These are phyloP conservation scores for Oligia fasciuncula DNA, from an alignment of 2,888 invertebrate genomes.

Conservation along the genomic window DNA sequence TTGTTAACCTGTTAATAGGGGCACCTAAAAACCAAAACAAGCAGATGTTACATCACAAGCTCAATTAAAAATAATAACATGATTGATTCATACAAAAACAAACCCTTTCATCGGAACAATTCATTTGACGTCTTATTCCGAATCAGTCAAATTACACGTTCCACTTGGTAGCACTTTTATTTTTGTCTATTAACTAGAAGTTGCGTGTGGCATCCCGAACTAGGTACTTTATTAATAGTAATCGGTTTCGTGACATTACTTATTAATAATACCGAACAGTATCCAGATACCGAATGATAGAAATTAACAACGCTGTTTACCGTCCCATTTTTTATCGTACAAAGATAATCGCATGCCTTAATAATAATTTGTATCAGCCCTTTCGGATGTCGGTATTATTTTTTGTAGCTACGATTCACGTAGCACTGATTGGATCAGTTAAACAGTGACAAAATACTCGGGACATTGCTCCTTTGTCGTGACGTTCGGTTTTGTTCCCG, in stretches of 20 bases:
- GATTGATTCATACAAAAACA: conserved; percentile 81
- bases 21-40: conserved; percentile 61
- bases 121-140: conserved; percentile 84
- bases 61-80: conserved; percentile 86
- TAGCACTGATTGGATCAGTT: conserved; percentile 86
- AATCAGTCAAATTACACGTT: conserved; percentile 82
- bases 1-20: conserved; percentile 49
- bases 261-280: conserved; percentile 78
- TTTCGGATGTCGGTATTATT: conserved; percentile 77
- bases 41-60: conserved; percentile 78
- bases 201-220: conserved; percentile 77
- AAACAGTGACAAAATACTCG: conserved; percentile 89
- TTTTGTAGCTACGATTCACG: conserved; percentile 80
- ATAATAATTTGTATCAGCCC: conserved; percentile 84
- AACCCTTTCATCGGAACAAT: conserved; percentile 82
- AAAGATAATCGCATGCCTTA: conserved; percentile 80
- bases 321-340: conserved; percentile 78
- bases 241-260: conserved; percentile 79
- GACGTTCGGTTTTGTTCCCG: conserved; percentile 79
- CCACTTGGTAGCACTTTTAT: conserved; percentile 71
- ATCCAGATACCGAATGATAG: conserved; percentile 75
- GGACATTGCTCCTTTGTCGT: conserved; percentile 85
- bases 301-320: conserved; percentile 79
- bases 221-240: conserved; percentile 73
- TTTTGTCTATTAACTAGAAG: conserved; percentile 71